Evolutionary conservation across 1,140 invertebrate species (phyloP), one percentile per base, ranked within the genome.

Genomic region (Mya arenaria): DNA sequence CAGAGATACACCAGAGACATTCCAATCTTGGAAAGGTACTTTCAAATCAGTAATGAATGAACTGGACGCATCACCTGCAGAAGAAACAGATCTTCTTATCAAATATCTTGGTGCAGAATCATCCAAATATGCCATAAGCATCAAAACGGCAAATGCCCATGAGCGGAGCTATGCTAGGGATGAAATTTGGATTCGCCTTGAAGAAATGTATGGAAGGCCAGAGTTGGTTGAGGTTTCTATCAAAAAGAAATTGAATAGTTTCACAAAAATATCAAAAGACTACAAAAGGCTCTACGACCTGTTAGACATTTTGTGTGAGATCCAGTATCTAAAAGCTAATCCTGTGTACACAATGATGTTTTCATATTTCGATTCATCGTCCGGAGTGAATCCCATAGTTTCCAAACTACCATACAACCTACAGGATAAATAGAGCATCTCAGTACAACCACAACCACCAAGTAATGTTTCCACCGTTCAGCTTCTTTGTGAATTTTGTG

Each of bases 161-260:
- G n/a, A n/a, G n/a, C n/a, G n/a, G n/a, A n/a, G n/a, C n/a, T n/a
- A n/a, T n/a, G n/a, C n/a, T n/a, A n/a, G n/a, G n/a, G n/a, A n/a
- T n/a, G n/a, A 74, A 32, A 71, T 87, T n/a, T 85, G 80, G 82
- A 60, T 83, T 10, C 48, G 85, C 15, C 52, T 87, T n/a, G 68
- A 88, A 1, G 85, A 88, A 23, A 28, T 85, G 4, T 86, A 74
- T 74, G 85, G 80, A 3, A 32, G 37, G 10, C 83, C 83, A 25
- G 83, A 86, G 65, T 25, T 80, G 30, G 72, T 88, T 0, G 83
- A 86, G 52, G 39, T 55, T n/a, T 32, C 78, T 19, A 44, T 84
- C n/a, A 81, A 78, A 44, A 44, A 15, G 4, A 86, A 85, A 73
- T 10, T 87, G 15, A 15, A 17, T 2, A 60, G 34, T n/a, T 88